phyloP scores from a whole-genome alignment of 2,113 vertebrate genomes.

The Phalacrocorax brasilianus region DNA sequence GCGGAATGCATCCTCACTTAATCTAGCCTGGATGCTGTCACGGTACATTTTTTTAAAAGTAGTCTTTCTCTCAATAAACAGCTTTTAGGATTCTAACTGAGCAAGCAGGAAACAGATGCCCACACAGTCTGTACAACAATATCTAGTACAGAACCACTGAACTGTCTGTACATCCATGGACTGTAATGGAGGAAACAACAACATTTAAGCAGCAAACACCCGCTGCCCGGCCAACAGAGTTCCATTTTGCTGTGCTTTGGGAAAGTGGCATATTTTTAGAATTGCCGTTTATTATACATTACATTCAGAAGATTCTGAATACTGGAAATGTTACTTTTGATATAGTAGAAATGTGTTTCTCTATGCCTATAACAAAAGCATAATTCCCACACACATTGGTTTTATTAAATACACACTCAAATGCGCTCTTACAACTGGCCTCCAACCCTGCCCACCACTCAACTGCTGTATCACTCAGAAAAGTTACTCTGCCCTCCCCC shows the following conservation, averaged over 20 bases:
- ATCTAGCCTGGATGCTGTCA: background rate
- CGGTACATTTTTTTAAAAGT: background rate
- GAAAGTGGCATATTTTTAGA: background rate
- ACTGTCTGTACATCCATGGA: background rate
- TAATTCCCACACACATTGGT: accelerated
- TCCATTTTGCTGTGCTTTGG: background rate
- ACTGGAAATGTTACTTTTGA: background rate
- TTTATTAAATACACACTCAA: background rate
- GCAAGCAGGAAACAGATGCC: background rate
- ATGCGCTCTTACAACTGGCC: accelerated
- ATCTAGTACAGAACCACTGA: background rate
- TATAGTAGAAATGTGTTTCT: background rate
- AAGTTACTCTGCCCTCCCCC: background rate
- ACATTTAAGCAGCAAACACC: background rate
- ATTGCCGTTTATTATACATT: background rate
- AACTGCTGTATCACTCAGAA: background rate
- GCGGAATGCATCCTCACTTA: background rate
- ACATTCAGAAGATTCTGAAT: background rate
- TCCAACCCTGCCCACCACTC: background rate
- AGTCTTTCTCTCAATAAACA: background rate
- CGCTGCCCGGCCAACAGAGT: background rate
- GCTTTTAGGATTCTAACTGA: background rate
- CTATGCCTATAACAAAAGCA: background rate
- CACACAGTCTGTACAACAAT: background rate
- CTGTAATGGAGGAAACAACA: background rate